phyloP scores from a whole-genome alignment of 2,888 invertebrate species.

The Eilema sororculum region DNA sequence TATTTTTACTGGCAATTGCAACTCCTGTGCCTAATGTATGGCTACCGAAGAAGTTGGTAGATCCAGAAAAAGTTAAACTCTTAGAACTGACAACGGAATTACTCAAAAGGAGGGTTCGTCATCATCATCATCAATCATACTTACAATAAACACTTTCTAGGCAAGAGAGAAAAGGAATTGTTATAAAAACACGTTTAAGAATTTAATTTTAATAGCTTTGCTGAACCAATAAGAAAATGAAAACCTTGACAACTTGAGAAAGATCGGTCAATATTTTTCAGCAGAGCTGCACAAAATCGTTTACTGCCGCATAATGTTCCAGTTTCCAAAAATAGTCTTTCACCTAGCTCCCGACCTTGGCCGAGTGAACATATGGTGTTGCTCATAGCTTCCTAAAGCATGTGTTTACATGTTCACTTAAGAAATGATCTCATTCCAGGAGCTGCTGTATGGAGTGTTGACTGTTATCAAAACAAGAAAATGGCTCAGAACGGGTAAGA shows the following conservation, averaged over 20 bases:
- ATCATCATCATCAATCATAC: too few relatives aligned
- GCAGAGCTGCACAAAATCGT: neutral
- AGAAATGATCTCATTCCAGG: slow-evolving; percentile 69
- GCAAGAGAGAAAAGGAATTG: too few relatives aligned
- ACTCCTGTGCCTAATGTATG: too few relatives aligned
- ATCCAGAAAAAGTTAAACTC: too few relatives aligned
- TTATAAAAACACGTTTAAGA: too few relatives aligned
- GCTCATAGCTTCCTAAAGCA: slow-evolving; percentile 55
- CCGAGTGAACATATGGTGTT: slow-evolving; percentile 48
- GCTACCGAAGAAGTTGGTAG: too few relatives aligned
- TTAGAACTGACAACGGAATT: too few relatives aligned
- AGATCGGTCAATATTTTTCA: neutral
- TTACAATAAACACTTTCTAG: too few relatives aligned
- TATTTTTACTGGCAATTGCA: too few relatives aligned
- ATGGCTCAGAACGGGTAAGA: slow-evolving; percentile 82
- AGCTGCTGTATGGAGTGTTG: slow-evolving; percentile 55
- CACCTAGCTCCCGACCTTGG: slow-evolving; percentile 55
- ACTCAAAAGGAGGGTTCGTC: too few relatives aligned
- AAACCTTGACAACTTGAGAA: neutral
- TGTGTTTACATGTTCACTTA: slow-evolving; percentile 60
- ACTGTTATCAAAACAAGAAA: slow-evolving; percentile 48
- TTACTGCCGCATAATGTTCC: slow-evolving; percentile 27
- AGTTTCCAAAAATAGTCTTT: slow-evolving; percentile 55
- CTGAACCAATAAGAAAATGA: too few relatives aligned
- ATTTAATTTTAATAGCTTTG: too few relatives aligned